Conservation (phyloP, 2,888 invertebrate species). For the Dendrolimus pini region DNA sequence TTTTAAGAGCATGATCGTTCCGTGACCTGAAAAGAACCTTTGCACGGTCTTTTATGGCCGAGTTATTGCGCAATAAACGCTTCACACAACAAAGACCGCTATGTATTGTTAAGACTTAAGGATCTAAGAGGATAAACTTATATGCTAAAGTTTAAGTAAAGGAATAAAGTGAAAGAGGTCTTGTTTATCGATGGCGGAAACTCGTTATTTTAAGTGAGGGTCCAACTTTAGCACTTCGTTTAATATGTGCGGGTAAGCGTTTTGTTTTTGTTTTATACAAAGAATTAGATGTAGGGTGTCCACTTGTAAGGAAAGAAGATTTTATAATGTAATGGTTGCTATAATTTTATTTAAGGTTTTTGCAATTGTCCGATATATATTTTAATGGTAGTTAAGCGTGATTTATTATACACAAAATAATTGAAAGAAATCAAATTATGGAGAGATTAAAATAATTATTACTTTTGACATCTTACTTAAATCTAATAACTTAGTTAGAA, state of each 20-base stretch:
- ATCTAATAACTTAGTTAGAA: too few species aligned
- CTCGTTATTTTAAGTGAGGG: background rate
- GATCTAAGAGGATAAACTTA: background rate
- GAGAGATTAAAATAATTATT: too few species aligned
- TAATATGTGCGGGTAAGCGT: background rate
- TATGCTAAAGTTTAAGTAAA: background rate
- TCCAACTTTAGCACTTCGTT: background rate
- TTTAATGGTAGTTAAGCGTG: too few species aligned
- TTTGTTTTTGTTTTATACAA: too few species aligned
- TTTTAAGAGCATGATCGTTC: background rate
- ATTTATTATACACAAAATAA: too few species aligned
- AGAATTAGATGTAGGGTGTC: too few species aligned
- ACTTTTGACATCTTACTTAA: too few species aligned
- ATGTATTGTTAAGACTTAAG: background rate
- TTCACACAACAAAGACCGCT: background rate
- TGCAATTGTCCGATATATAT: too few species aligned
- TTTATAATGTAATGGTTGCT: too few species aligned
- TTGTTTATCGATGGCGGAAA: background rate
- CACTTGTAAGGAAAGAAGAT: too few species aligned
- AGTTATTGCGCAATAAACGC: constrained; percentile 4
- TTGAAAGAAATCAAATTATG: too few species aligned
- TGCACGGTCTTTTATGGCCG: background rate
- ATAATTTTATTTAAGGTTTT: too few species aligned
- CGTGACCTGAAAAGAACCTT: background rate
- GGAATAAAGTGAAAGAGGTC: background rate